Conservation (phyloP, 2,797 vertebrate species). For the Syngnathus rostellatus region DNA sequence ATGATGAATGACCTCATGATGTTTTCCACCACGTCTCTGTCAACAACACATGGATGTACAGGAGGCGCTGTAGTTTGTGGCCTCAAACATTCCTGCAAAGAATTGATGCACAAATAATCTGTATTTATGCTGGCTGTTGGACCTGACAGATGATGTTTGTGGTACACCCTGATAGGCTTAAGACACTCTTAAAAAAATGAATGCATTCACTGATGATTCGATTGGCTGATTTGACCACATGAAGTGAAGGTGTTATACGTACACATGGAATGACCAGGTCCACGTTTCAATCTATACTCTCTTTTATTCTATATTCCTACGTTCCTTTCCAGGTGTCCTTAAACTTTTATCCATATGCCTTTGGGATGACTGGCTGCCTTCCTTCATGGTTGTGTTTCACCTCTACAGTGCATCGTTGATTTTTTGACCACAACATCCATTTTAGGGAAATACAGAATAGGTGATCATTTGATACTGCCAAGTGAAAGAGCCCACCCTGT, state of each 20-base stretch:
- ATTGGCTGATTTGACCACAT: background rate
- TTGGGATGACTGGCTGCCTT: slow-evolving; percentile 42
- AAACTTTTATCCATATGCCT: background rate
- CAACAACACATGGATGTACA: slow-evolving; percentile 5
- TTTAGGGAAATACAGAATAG: slow-evolving; percentile 49
- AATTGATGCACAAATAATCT: slow-evolving; percentile 3
- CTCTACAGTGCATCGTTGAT: slow-evolving; percentile 57
- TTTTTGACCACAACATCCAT: slow-evolving; percentile 35
- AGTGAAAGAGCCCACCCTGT: slow-evolving; percentile 51
- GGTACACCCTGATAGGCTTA: background rate
- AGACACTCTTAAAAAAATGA: background rate
- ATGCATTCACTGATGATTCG: background rate
- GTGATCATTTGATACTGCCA: slow-evolving; percentile 59
- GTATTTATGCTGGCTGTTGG: background rate
- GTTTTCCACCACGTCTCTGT: slow-evolving; percentile 1
- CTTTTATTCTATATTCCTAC: too few species aligned
- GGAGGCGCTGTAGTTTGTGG: background rate
- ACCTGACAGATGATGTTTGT: background rate
- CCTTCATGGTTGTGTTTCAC: slow-evolving; percentile 36
- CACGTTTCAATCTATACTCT: too few species aligned
- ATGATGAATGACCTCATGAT: background rate
- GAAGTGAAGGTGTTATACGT: background rate
- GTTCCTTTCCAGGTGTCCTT: background rate
- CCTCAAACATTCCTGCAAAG: slow-evolving; percentile 17
- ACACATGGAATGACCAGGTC: too few species aligned